Evolutionary conservation across 2,888 invertebrate genomes (phyloP).

Genomic region (Melieria crassipennis): DNA sequence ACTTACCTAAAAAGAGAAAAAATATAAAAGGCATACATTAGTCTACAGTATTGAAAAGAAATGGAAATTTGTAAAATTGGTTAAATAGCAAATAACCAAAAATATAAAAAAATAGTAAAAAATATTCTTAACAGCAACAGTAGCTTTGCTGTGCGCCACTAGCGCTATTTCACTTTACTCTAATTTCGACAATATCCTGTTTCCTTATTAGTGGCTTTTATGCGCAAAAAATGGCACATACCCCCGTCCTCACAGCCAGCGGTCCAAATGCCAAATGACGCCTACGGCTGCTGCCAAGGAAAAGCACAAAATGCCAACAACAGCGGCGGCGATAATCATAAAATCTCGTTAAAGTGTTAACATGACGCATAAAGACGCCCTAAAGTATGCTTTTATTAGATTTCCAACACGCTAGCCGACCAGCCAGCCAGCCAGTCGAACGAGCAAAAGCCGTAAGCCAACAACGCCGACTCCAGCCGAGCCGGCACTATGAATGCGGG

Average conservation of each 20-base stretch:
- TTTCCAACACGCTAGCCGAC: background rate
- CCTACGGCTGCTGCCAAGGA: too few relatives aligned
- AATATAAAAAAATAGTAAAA: background rate
- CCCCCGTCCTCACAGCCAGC: background rate
- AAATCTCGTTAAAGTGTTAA: slow-evolving; percentile 55
- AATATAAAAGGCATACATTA: slow-evolving; percentile 36
- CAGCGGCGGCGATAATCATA: slow-evolving; percentile 43
- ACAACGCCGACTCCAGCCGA: too few relatives aligned
- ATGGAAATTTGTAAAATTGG: background rate
- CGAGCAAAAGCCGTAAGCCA: too few relatives aligned
- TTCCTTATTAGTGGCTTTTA: slow-evolving; percentile 41
- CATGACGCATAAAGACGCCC: slow-evolving; percentile 50
- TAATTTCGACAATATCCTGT: slow-evolving; percentile 47
- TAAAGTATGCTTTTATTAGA: slow-evolving; percentile 44
- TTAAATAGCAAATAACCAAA: slow-evolving; percentile 3
- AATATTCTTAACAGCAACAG: background rate
- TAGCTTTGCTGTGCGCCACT: background rate
- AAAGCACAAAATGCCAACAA: slow-evolving; percentile 2
- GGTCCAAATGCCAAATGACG: too few relatives aligned
- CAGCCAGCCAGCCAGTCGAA: too few relatives aligned
- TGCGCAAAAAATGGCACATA: background rate
- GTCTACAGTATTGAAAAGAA: slow-evolving; percentile 17
- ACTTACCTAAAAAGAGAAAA: slow-evolving; percentile 57
- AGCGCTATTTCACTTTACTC: slow-evolving; percentile 24
- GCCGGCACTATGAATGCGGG: too few relatives aligned